phyloP scores from a whole-genome alignment of 2,113 vertebrate species.

The Chamaea fasciata region DNA sequence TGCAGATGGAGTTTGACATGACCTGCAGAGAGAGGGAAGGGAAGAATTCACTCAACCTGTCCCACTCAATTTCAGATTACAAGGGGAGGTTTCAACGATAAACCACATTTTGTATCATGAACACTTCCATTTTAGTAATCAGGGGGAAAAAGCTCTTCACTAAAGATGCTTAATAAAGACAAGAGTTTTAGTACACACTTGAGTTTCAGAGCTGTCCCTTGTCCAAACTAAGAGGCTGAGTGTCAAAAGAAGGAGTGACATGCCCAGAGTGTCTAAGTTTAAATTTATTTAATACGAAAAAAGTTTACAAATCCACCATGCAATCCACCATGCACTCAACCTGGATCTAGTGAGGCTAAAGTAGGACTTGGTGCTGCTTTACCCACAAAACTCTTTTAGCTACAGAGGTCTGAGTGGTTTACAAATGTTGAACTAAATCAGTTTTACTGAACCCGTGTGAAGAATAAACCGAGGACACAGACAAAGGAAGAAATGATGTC shows the following conservation, averaged over 20 bases:
- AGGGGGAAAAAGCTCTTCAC: background rate
- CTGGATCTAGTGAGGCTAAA: background rate
- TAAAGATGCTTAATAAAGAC: background rate
- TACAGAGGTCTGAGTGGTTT: background rate
- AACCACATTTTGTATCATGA: background rate
- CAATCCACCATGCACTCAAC: slow-evolving; percentile 31
- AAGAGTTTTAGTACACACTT: background rate
- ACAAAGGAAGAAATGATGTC: background rate
- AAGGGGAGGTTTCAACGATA: background rate
- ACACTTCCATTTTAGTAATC: background rate
- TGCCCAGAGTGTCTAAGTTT: slow-evolving; percentile 4
- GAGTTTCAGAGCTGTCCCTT: background rate
- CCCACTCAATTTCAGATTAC: background rate
- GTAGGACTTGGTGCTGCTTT: background rate
- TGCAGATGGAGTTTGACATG: slow-evolving; percentile 1
- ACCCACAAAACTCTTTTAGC: background rate
- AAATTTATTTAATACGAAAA: slow-evolving; percentile 11
- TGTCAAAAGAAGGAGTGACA: slow-evolving; percentile 49
- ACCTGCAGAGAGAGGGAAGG: background rate
- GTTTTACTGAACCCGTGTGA: background rate
- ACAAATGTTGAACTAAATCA: background rate
- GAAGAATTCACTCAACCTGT: background rate
- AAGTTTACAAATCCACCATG: slow-evolving; percentile 38
- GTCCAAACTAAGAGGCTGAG: background rate
- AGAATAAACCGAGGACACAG: background rate